Evolutionary conservation across 2,113 vertebrate species (phyloP).

Genomic region (Cyanistes caeruleus): DNA sequence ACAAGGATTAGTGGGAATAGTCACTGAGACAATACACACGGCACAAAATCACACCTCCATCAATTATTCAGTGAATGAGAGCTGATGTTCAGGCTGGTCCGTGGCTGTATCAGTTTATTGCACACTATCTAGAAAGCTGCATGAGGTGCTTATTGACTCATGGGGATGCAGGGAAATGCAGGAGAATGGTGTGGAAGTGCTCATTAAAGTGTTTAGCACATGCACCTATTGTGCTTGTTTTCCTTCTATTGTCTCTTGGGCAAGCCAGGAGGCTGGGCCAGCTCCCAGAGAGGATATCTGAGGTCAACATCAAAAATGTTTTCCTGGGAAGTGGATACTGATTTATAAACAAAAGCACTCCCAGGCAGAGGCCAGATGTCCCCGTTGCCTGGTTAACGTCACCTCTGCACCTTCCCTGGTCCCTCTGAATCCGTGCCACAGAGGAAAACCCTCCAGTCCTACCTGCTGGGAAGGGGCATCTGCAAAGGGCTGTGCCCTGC

Average conservation of each 20-base stretch:
- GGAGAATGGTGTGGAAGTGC: conserved; percentile 62
- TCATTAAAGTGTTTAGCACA: conserved; percentile 67
- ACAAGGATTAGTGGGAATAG: neutral
- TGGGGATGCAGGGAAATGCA: conserved; percentile 16
- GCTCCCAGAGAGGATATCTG: conserved; percentile 20
- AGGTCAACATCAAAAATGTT: conserved; percentile 56
- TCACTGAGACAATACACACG: accelerated
- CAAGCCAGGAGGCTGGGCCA: conserved; percentile 17
- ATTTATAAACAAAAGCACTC: conserved; percentile 27
- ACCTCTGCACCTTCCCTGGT: neutral
- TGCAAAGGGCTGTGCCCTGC: neutral
- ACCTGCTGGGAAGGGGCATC: neutral
- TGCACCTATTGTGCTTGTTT: conserved; percentile 56
- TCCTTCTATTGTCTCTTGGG: conserved; percentile 53
- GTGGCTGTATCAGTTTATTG: neutral
- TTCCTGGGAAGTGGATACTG: conserved; percentile 56
- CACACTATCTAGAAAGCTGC: neutral
- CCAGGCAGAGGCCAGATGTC: neutral
- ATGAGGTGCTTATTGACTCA: conserved; percentile 63
- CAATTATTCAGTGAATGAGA: neutral
- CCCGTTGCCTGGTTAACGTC: neutral
- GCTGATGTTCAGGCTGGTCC: neutral
- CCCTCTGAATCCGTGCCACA: neutral
- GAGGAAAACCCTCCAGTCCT: neutral
- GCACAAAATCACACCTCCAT: neutral